Base-by-base conservation (phyloP, 1,140 invertebrate species). In the Drosophila truncata region DNA sequence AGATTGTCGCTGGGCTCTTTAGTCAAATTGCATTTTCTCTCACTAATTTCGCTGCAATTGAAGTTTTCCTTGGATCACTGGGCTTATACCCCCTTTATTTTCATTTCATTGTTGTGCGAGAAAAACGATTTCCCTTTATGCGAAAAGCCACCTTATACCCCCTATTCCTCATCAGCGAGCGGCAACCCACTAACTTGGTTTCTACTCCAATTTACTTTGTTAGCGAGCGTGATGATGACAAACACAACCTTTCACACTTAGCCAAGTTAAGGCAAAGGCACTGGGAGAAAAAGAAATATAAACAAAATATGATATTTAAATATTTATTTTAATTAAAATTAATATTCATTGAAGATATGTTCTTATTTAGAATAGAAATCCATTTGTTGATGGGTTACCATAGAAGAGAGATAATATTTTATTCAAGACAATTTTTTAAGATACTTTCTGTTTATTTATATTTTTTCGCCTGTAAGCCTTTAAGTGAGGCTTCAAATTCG, bases 161-260 rank as follows among this genome's bases (percentile, higher is more conserved):
- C 74, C 18, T 33, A 14, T 49, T 80, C 52, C 76, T 58, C 44
- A 52, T 44, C 60, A 41, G 37, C 25, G 62, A 41, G 37, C 25
- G 62, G 63, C 66, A 70, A 70, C 66, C 66, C 66, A 72, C 69
- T 72, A 50, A 59, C 66, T 72, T 60, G 66, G 66, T 72, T 72
- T 72, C 52, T 54, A 71, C 47, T 65, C 55, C 52, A 73, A 73
- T 59, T 63, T 59, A 55, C 67, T 60, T 59, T 72, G 55, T 69
- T 74, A 70, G 66, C 66, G 35, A 70, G 66, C 66, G 66, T 72
- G 66, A 72, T 72, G 52, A 85, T 84, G 73, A 74, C 82, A 70
- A 78, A 67, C 71, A 83, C 80, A 88, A 86, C 83, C 83, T 86
- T 86, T 86, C 76, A 70, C 84, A 86, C 83, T 76, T 69, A 47